phyloP scores from a whole-genome alignment of 2,113 vertebrate genomes.

The Cephalopterus ornatus region DNA sequence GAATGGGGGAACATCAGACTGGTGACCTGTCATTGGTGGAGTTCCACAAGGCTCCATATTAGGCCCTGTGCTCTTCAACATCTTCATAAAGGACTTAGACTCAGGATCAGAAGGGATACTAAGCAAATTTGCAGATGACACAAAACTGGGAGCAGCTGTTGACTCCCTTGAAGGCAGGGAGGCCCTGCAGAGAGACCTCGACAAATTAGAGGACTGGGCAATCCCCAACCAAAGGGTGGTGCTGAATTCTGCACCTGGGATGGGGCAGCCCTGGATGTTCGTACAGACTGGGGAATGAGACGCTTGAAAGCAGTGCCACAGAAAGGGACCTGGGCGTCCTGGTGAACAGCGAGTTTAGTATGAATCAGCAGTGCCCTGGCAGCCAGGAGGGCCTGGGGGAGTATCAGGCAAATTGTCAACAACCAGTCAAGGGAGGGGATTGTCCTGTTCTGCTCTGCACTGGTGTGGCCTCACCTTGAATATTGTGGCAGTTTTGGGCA shows the following conservation, averaged over 20 bases:
- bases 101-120: not conserved
- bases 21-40: not conserved
- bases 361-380: not conserved
- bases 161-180: not conserved
- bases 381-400: not conserved
- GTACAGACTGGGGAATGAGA: not conserved
- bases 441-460: not conserved
- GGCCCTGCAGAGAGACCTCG: not conserved
- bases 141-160: not conserved
- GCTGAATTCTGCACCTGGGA: not conserved
- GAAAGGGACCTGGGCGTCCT: not conserved
- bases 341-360: accelerated
- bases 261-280: not conserved
- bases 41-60: not conserved
- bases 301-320: accelerated
- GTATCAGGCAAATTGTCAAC: not conserved
- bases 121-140: not conserved
- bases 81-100: not conserved
- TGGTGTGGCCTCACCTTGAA: not conserved
- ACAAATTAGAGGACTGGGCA: not conserved
- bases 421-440: not conserved
- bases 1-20: not conserved
- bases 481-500: not conserved
- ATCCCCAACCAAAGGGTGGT: not conserved
- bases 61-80: not conserved